Evolutionary conservation across 2,888 invertebrate genomes (phyloP), one percentile per base, ranked within the genome.

Genomic region (Sericinus montela): DNA sequence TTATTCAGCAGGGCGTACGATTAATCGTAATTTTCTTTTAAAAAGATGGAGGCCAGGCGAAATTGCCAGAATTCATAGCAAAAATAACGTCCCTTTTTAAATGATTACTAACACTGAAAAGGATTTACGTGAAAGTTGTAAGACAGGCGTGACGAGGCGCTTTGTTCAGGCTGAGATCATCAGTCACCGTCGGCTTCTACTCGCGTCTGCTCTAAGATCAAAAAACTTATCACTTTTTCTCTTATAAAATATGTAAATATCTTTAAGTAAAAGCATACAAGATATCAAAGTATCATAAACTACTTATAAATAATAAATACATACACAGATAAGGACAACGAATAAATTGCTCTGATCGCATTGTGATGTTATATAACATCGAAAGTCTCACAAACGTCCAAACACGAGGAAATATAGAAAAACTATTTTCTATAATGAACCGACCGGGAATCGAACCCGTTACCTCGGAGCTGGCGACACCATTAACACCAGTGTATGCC

Each of bases 131-230:
- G 60, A 63, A 71, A 66, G 49, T 58, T 63, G 61, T 68, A 67
- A 66, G 71, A 69, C 66, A 70, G 32, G 65, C 73, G 71, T 77
- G 78, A 78, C 64, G 72, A 68, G 62, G 65, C 64, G 61, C 43
- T 60, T 75, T 74, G 70, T 59, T 52, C 50, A 51, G 45, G 42
- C 49, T 52, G 48, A 50, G 53, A 65, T 63, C 76, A 75, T 77
- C 73, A 69, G 74, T 76, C 75, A 73, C 49, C 37, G 43, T 16
- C 15, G 35, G 38, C 23, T 16, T 41, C 10, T 9, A 13, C 14
- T 39, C 10, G 8, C 29, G 29, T 29, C 40, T 11, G 40, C 28
- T 40, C 9, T 14, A 29, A n/a, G 28, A 28, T n/a, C 35, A 15
- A 35, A 35, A 8, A 35, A 35, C 35, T 8, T 14, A 34, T n/a